These are phyloP conservation scores for Craseonycteris thonglongyai DNA, from an alignment of 2,113 vertebrate species.

Conservation along the genomic window DNA sequence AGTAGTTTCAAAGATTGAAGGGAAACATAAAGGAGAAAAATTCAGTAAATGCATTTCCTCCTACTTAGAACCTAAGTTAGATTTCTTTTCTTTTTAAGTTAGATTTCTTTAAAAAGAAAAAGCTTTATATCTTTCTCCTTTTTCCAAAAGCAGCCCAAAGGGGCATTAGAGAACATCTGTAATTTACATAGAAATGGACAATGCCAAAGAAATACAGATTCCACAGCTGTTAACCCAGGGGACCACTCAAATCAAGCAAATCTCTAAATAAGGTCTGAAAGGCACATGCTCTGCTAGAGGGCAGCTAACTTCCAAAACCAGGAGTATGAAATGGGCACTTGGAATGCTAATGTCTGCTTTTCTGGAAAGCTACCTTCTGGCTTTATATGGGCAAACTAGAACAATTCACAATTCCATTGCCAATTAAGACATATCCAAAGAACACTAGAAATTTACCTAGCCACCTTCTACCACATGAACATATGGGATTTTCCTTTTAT, in stretches of 20 bases:
- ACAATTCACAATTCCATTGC: neutral
- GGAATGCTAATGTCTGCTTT: slow-evolving; percentile 16
- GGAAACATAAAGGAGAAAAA: slow-evolving; percentile 15
- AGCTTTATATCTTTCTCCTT: neutral
- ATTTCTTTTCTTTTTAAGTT: slow-evolving; percentile 10
- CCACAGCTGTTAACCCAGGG: slow-evolving; percentile 71
- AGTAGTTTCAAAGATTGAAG: slow-evolving; percentile 59
- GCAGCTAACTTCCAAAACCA: slow-evolving; percentile 39
- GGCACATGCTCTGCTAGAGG: slow-evolving; percentile 43
- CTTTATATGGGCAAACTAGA: neutral
- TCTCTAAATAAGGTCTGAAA: slow-evolving; percentile 73
- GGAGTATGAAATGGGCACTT: neutral
- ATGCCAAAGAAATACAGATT: slow-evolving; percentile 71
- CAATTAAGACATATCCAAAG: slow-evolving; percentile 22
- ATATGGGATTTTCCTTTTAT: neutral
- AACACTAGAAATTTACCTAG: neutral
- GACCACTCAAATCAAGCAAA: slow-evolving; percentile 65
- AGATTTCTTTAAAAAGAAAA: slow-evolving; percentile 43
- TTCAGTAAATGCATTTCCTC: slow-evolving; percentile 24
- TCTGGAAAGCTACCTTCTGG: slow-evolving; percentile 15
- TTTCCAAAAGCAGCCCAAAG: slow-evolving; percentile 49
- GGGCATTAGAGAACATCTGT: slow-evolving; percentile 63
- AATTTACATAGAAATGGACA: slow-evolving; percentile 52
- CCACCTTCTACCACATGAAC: neutral
- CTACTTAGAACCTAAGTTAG: slow-evolving; percentile 8